Evolutionary conservation across 2,113 vertebrate genomes (phyloP).

Genomic region (Neomonachus schauinslandi): DNA sequence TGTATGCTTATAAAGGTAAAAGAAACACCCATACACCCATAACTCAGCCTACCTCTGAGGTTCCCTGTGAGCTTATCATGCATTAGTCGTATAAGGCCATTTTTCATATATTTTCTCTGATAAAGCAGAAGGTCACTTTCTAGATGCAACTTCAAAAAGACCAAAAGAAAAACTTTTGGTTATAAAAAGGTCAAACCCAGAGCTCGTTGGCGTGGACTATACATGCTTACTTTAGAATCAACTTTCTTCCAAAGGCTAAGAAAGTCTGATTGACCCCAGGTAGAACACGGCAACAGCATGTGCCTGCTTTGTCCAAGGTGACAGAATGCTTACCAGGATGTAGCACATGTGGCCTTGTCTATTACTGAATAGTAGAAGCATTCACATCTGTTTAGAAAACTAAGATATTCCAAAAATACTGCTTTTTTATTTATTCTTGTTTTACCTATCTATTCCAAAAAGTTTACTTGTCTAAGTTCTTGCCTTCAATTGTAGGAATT

Average conservation of each 20-base stretch:
- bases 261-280: neutral
- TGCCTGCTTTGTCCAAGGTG: neutral
- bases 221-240: neutral
- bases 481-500: neutral
- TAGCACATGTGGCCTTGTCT: accelerated
- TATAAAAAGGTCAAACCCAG: neutral
- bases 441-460: neutral
- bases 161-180: neutral
- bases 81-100: neutral
- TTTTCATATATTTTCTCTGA: neutral
- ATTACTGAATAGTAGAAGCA: neutral
- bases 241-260: neutral
- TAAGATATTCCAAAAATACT: neutral
- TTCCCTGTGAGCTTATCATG: neutral
- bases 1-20: neutral
- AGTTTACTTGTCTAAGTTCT: neutral
- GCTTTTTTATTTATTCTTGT: neutral
- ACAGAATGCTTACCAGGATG: neutral
- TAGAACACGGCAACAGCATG: neutral
- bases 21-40: neutral
- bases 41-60: neutral
- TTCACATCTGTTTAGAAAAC: neutral
- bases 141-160: neutral
- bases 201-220: neutral
- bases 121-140: neutral